Conservation (phyloP, 2,113 vertebrate genomes). For the Athene noctua region DNA sequence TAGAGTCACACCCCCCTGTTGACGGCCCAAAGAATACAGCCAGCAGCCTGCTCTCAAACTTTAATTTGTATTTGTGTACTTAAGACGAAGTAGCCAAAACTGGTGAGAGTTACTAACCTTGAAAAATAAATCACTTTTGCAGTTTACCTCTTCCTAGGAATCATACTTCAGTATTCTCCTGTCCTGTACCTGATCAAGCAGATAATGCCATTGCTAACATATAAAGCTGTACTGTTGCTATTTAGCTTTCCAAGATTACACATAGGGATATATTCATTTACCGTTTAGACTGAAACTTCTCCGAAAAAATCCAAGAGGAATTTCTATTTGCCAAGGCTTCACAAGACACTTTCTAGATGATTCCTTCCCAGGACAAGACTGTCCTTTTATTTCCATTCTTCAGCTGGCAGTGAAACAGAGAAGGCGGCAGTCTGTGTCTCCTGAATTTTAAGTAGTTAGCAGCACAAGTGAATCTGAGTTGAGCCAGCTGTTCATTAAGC, state of each 20-base stretch:
- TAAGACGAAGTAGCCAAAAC: not conserved
- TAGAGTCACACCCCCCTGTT: fast-evolving
- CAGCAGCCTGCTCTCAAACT: not conserved
- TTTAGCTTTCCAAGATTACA: not conserved
- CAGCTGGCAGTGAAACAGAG: constrained; percentile 21
- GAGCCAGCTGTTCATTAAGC: constrained; percentile 21
- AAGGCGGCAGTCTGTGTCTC: not conserved
- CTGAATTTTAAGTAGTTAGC: constrained; percentile 51
- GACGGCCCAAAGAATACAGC: not conserved
- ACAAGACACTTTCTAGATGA: not conserved
- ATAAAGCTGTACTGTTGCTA: not conserved
- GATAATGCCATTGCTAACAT: not conserved
- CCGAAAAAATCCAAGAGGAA: not conserved
- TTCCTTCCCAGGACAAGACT: constrained; percentile 4
- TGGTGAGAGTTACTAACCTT: not conserved
- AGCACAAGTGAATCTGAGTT: not conserved
- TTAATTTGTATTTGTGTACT: not conserved
- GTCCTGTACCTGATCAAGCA: not conserved
- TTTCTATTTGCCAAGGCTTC: not conserved
- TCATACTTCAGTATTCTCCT: not conserved
- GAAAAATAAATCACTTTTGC: not conserved
- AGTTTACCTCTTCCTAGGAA: not conserved
- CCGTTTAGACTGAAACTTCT: not conserved
- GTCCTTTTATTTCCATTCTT: constrained; percentile 33
- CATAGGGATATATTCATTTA: not conserved